A percentile compares a stretch with the other conserved stretches of the same genome.
Conservation (phyloP, 2,888 invertebrate genomes). For the Slavum lentiscoides region DNA sequence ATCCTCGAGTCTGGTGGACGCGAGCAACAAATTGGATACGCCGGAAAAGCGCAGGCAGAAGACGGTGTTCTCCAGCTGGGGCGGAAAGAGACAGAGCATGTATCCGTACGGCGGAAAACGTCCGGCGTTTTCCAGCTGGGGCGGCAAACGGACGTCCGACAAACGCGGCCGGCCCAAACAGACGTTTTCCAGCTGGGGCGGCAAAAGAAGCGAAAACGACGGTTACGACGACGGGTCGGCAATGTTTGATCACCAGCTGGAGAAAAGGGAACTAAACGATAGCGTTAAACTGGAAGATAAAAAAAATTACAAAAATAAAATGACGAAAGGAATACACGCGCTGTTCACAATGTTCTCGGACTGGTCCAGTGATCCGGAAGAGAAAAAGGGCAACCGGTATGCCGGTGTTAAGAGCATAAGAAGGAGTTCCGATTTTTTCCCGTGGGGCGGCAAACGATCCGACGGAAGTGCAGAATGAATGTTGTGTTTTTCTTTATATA, state of each 20-base stretch:
- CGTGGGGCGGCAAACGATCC: constrained; percentile 60
- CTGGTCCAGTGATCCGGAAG: constrained; percentile 54
- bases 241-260: constrained; percentile 25
- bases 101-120: constrained; percentile 54
- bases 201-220: constrained; percentile 55
- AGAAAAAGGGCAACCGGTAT: constrained; percentile 53
- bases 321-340: constrained; percentile 49
- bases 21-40: not conserved
- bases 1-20: constrained; percentile 1
- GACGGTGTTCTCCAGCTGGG: constrained; percentile 56
- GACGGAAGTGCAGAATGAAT: constrained; percentile 19
- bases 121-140: constrained; percentile 57
- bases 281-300: constrained; percentile 38
- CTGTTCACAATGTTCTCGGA: constrained; percentile 54
- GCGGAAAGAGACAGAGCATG: constrained; percentile 55
- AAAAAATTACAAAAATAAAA: constrained; percentile 44
- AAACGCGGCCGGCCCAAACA: constrained; percentile 43
- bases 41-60: constrained; percentile 49
- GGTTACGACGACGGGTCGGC: constrained; percentile 36
- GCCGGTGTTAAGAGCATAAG: constrained; percentile 52
- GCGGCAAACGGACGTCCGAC: constrained; percentile 56
- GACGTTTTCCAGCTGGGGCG: constrained; percentile 57
- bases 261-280: constrained; percentile 47
- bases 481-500: constrained; percentile 22
- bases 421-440: constrained; percentile 56